Evolutionary conservation across 2,797 vertebrate species (phyloP).

Genomic region (Macrochelys suwanniensis): DNA sequence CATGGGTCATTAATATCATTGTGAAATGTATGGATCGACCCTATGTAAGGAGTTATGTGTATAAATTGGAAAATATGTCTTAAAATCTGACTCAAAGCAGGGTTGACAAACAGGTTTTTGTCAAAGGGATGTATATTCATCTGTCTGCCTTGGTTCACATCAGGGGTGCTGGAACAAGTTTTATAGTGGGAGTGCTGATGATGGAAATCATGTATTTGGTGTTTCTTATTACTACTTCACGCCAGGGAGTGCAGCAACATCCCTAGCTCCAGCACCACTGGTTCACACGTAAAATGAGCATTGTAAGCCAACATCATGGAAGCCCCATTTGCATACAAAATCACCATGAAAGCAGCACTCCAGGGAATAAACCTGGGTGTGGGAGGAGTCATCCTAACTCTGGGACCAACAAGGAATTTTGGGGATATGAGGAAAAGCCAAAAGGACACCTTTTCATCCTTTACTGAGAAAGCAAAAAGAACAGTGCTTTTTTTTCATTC

Average conservation of each 20-base stretch:
- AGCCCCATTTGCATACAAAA: background rate
- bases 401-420: background rate
- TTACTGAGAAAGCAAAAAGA: background rate
- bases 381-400: background rate
- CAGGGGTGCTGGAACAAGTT: no score
- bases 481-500: background rate
- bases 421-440: background rate
- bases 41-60: background rate
- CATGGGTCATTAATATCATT: background rate
- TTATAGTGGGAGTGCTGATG: no score
- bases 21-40: background rate
- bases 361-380: background rate
- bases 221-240: no score
- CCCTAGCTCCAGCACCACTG: no score
- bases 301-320: background rate
- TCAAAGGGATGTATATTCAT: background rate
- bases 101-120: background rate
- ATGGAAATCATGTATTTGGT: no score
- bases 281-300: background rate
- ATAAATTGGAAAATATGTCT: background rate
- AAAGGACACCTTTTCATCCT: background rate
- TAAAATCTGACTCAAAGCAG: background rate
- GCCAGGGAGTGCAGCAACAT: no score
- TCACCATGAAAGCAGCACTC: background rate
- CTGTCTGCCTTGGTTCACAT: background rate